Evolutionary conservation across 2,888 invertebrate species (phyloP), one percentile per base, ranked within the genome.

Genomic region (Luperina testacea): DNA sequence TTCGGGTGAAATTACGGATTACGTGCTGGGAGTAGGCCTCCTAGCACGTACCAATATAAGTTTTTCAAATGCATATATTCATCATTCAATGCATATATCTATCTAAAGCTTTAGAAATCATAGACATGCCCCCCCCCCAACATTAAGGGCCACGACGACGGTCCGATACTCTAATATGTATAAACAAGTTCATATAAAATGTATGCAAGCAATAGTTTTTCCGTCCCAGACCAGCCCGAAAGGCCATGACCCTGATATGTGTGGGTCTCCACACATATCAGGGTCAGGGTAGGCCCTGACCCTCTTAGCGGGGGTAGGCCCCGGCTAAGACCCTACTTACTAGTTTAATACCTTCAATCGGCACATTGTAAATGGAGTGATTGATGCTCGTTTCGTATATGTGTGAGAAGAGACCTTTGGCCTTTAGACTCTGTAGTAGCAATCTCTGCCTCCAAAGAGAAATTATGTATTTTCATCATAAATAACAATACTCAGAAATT

Each of bases 401-500:
- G 15, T 32, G 9, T 15, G 17, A 57, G 32, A 51, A 51, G 7
- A 24, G 24, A 11, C n/a, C 17, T 45, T 70, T 63, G 51, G 42
- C 51, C 42, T 75, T 42, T 75, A 42, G 53, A 63, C 38, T 61
- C 11, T n/a, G 53, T 63, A 45, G 13, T n/a, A 17, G 32, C 42
- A 53, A 65, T 32, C 45, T 45, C n/a, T 57, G n/a, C 6, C 59
- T 57, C 32, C 24, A 61, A 11, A 78, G 51, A 65, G 17, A 78
- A 59, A 57, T 38, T 20, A 84, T 70, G 48, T 27, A 61, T 71
- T 48, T 48, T 53, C 53, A 70, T 84, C 57, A 61, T 53, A 42
- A 67, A 71, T 57, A 53, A 63, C 67, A 78, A 48, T 48, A 38
- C 61, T 67, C 69, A 59, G 79, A 53, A 63, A 61, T 88, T 86